These are phyloP conservation scores for Pseudopodoces humilis DNA, from an alignment of 2,113 vertebrate genomes.

Conservation along the genomic window DNA sequence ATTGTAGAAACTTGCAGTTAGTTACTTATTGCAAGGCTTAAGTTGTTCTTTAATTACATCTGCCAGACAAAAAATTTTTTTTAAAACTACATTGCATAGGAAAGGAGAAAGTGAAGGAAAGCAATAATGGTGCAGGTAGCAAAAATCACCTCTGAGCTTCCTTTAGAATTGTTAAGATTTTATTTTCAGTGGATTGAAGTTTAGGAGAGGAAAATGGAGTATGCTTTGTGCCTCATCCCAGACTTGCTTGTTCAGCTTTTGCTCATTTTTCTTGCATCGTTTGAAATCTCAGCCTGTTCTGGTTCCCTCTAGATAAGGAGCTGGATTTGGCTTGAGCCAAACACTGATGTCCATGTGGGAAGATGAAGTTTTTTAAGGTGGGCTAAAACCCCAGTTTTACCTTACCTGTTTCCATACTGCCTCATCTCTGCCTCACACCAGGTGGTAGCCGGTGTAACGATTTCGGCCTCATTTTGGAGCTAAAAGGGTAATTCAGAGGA, in stretches of 20 bases:
- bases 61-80: background rate
- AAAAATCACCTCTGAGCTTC: background rate
- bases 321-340: background rate
- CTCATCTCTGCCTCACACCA: background rate
- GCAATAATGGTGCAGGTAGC: background rate
- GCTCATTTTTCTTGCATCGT: background rate
- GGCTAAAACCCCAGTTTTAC: background rate
- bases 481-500: background rate
- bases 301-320: background rate
- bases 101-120: background rate
- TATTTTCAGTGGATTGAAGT: background rate
- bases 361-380: background rate
- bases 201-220: background rate
- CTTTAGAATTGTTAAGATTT: background rate
- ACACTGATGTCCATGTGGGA: background rate
- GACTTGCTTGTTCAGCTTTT: background rate
- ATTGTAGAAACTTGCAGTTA: constrained; percentile 9
- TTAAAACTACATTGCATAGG: background rate
- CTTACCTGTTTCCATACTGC: background rate
- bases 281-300: constrained; percentile 5
- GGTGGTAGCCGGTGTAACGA: background rate
- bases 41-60: background rate
- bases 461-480: background rate
- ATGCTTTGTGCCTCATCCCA: background rate
- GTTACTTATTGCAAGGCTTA: background rate